phyloP scores from a whole-genome alignment of 2,797 vertebrate genomes.

The Poecile montanus region DNA sequence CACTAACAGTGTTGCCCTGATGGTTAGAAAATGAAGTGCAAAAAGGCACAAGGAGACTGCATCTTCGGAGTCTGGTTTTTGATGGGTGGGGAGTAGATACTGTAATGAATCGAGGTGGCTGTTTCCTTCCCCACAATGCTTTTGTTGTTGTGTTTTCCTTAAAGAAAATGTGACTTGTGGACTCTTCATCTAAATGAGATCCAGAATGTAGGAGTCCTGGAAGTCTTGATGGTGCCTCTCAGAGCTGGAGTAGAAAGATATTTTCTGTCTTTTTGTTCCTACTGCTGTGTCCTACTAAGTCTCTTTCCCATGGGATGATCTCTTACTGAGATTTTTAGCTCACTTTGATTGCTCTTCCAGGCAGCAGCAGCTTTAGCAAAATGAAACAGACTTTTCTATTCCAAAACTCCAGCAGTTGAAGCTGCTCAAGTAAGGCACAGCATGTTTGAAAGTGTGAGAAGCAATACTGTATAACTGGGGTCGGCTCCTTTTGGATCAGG shows the following conservation, averaged over 20 bases:
- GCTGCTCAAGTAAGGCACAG: not conserved
- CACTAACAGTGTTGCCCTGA: not conserved
- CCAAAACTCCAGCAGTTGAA: not conserved
- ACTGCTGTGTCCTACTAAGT: not conserved
- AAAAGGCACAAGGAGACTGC: not conserved
- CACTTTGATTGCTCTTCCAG: not conserved
- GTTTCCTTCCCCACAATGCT: rapidly evolving
- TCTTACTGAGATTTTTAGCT: not conserved
- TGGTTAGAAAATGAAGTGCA: not conserved
- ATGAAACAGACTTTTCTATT: not conserved
- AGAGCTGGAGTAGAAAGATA: not conserved
- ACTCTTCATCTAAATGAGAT: not conserved
- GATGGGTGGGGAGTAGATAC: not conserved
- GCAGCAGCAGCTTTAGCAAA: not conserved
- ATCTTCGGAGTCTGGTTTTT: not conserved
- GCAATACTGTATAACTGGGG: not conserved
- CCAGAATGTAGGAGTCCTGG: not conserved
- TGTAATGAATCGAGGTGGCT: not conserved
- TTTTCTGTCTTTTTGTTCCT: not conserved
- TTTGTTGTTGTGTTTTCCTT: not conserved
- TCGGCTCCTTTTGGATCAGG: not conserved
- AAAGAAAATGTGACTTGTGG: not conserved
- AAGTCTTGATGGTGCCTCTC: not conserved
- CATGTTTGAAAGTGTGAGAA: not conserved
- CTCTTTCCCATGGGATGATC: not conserved